Base-by-base conservation (phyloP, 2,888 invertebrate genomes). In the Xylophagus ater region DNA sequence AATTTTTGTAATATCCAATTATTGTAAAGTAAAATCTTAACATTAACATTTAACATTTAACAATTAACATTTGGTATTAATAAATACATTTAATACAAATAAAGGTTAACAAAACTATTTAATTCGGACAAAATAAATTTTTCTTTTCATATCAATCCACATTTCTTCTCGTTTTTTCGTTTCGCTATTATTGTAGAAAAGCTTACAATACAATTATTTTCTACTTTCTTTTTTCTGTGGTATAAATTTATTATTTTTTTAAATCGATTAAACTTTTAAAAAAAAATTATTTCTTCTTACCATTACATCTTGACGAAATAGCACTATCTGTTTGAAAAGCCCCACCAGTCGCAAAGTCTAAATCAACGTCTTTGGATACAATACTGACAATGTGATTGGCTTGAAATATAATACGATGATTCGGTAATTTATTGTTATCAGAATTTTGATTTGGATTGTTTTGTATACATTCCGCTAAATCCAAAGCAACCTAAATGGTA, bases 241-340 rank as follows among this genome's bases (percentile, higher is more conserved):
- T n/a, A n/a, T n/a, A n/a, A n/a, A n/a, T n/a, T n/a, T n/a, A n/a
- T n/a, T n/a, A n/a, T n/a, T n/a, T 30, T 8, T 31, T 30, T 29
- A n/a, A n/a, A 34, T 8, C 12, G 13, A 26, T 14, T 28, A 15
- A 17, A 9, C n/a, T 30, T 25, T 23, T 25, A 5, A 20, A 12
- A 20, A 21, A 3, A 30, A n/a, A 6, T 12, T 13, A 14, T 28
- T 4, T 7, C 36, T 14, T 49, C 65, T 68, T 50, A 71, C 87
- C 87, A 67, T 88, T 88, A 62, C 80, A 83, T 65, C 84, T 83
- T 40, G 62, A 62, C 60, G 82, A 85, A 55, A 94, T 93, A 47
- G 84, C 86, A 47, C 80, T 76, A 59, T 93, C 93, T 10, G 88
- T 92, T 65, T 83, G 82, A 62, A 90, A 90, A 37, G 80, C 77